Conservation (phyloP, 2,113 vertebrate species). For the Sapayoa aenigma region DNA sequence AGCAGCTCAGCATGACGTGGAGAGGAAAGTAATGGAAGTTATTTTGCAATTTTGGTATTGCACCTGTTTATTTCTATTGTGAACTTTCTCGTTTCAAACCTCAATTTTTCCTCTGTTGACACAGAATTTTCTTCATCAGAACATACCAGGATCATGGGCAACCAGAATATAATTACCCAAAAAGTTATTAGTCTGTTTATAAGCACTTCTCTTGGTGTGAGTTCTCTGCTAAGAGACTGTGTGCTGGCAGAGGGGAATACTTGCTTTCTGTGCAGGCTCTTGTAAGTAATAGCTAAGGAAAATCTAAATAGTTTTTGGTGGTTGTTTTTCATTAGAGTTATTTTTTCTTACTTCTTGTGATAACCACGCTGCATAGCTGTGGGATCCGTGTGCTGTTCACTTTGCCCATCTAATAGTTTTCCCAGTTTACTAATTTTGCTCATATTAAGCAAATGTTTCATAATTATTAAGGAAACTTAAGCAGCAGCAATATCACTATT, state of each 20-base stretch:
- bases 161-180: background rate
- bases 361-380: background rate
- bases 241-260: background rate
- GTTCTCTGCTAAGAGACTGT: background rate
- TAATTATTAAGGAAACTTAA: background rate
- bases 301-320: background rate
- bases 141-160: background rate
- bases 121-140: background rate
- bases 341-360: background rate
- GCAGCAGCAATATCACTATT: background rate
- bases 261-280: background rate
- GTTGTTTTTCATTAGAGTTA: background rate
- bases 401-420: background rate
- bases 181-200: background rate
- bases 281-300: background rate
- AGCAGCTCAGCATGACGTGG: background rate
- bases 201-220: background rate
- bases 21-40: background rate
- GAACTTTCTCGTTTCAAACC: background rate
- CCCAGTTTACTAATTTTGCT: background rate
- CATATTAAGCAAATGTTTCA: background rate
- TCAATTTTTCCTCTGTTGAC: background rate
- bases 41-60: background rate
- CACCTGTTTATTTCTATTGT: background rate
- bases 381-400: background rate